Percentiles rank a stretch among this genome's conserved stretches.
Evolutionary conservation across 2,797 vertebrate species (phyloP).

Genomic region (Thalassophryne amazonica): DNA sequence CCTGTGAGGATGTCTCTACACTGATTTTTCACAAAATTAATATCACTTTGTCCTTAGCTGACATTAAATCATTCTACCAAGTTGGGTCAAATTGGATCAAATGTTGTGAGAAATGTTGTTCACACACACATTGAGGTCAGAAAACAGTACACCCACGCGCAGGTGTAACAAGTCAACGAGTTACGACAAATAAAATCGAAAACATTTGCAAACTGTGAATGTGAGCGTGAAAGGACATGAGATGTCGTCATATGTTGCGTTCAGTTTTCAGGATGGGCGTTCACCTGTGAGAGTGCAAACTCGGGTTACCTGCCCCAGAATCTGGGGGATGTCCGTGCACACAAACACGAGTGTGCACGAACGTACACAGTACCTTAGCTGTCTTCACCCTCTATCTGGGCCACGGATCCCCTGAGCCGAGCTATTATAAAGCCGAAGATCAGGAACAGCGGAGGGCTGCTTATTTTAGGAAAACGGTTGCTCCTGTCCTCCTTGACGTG

Average conservation of each 20-base stretch:
- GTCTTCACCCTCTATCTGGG: conserved; percentile 74
- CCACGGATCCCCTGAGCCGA: conserved; percentile 74
- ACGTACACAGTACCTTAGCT: conserved; percentile 36
- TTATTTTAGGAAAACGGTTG: conserved; percentile 81
- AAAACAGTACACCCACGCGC: too few species aligned
- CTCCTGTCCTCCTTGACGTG: conserved; percentile 58
- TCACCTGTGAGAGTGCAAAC: not conserved
- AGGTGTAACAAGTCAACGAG: too few species aligned
- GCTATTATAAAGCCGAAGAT: conserved; percentile 76
- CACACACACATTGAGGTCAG: too few species aligned
- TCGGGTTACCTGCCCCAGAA: conserved; percentile 29
- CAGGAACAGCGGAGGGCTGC: conserved; percentile 68
- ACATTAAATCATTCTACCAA: too few species aligned
- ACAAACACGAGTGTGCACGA: conserved; percentile 23
- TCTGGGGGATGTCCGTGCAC: conserved; percentile 21
- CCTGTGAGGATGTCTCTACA: too few species aligned
- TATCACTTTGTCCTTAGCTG: too few species aligned
- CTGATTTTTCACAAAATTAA: too few species aligned
- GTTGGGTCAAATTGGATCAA: too few species aligned
- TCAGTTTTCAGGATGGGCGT: conserved; percentile 9
- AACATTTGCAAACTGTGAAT: too few species aligned
- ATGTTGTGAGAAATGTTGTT: too few species aligned
- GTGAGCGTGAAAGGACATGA: too few species aligned
- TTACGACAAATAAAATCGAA: too few species aligned
- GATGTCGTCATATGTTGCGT: conserved; percentile 11